phyloP scores from a whole-genome alignment of 1,140 invertebrate species.

The Radopholus similis region DNA sequence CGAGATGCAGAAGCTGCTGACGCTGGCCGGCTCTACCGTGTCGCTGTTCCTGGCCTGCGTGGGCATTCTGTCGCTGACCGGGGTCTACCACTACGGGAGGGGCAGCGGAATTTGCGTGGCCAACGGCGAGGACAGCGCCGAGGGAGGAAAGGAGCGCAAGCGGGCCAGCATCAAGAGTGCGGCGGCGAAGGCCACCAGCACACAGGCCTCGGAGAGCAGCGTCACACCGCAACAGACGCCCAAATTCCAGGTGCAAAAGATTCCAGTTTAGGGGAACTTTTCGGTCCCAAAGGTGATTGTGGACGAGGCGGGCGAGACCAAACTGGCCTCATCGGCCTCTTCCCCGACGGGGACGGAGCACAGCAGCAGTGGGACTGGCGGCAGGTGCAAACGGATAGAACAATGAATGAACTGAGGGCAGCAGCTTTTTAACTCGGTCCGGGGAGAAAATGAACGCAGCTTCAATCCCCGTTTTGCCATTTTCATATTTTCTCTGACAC shows the following conservation, averaged over 20 bases:
- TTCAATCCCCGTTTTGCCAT: too few relatives aligned
- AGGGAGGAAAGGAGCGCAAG: background rate
- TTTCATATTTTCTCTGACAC: too few relatives aligned
- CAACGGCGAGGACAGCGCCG: background rate
- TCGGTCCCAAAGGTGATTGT: constrained; percentile 15
- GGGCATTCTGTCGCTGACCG: constrained; percentile 22
- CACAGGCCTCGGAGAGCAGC: background rate
- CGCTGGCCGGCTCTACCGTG: constrained; percentile 22
- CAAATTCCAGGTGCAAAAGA: constrained; percentile 4
- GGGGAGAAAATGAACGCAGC: too few relatives aligned
- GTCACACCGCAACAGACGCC: constrained; percentile 16
- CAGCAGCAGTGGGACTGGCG: too few relatives aligned
- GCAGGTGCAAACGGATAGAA: too few relatives aligned
- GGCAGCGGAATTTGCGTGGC: too few relatives aligned
- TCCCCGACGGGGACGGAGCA: background rate
- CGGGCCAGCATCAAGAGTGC: background rate
- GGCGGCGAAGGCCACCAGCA: background rate
- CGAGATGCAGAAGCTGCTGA: constrained; percentile 32
- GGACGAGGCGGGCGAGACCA: constrained; percentile 1
- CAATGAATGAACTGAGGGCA: too few relatives aligned
- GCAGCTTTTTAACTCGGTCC: too few relatives aligned
- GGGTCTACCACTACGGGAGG: constrained; percentile 7
- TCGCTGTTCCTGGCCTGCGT: constrained; percentile 23
- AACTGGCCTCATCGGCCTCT: background rate
- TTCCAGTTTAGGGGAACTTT: constrained; percentile 6